Evolutionary conservation across 2,888 invertebrate genomes (phyloP), one percentile per base, ranked within the genome.

Genomic region (Limnephilus marmoratus): DNA sequence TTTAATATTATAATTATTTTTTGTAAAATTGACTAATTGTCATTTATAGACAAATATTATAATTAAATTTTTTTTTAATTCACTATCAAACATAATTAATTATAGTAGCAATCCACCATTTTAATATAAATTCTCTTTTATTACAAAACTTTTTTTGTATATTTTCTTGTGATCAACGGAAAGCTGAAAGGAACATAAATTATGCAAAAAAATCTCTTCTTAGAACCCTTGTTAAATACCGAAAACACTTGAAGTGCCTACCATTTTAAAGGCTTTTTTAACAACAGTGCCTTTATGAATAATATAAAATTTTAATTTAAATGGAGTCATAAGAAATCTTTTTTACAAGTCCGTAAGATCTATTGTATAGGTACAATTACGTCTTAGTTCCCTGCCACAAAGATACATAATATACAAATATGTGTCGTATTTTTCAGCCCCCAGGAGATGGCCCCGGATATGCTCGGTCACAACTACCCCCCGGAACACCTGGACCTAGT

Each of bases 401-500:
- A 49, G 15, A 49, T 49, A 49, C 13, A 15, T 49, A 49, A 49
- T 49, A 49, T 81, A 1, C 89, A 29, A 81, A 90, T 89, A n/a
- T 9, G 68, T 68, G 2, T 68, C 68, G 24, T 9, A 68, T 85
- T 83, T 83, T 9, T 5, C 85, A 93, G 93, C 12, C 85, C 92
- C 7, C 87, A 87, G n/a, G 93, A 93, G 41, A 88, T 85, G 34
- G 29, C 96, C 13, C 95, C 95, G 85, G 95, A 96, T 93, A 96
- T 97, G 95, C 95, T 97, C 90, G 97, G 97, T 93, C 97, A 97
- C 96, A 97, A 97, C 95, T 96, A 97, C 92, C 97, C 97, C 0
- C 96, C 96, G 31, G 97, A 98, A 93, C 96, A 96, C 91, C 96
- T 96, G 93, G 97, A 97, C 92, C 94, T 97, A 93, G 97, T 98